Evolutionary conservation across 2,888 invertebrate species (phyloP), one percentile per base, ranked within the genome.

Genomic region (Amorpha juglandis): DNA sequence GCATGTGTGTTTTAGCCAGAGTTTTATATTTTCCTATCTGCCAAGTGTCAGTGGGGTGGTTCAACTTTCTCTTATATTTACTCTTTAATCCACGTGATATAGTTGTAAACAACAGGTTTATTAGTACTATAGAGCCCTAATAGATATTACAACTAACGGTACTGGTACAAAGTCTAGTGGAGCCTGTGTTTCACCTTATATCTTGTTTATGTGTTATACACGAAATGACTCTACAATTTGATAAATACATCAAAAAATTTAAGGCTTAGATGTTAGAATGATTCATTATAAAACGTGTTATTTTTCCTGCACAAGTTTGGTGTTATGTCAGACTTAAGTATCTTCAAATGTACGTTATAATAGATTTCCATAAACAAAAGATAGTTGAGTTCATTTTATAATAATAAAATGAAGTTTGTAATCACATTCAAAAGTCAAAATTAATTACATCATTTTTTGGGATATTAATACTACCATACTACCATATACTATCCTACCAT

Each of bases 41-140:
- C 67, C 68, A 72, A 74, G 70, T 79, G 78, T 74, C 80, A 76
- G 70, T 64, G 33, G 38, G 58, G 19, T 58, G 62, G 67, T 52
- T 70, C 53, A 77, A 82, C 82, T 82, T 82, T 82, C 82, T 81
- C 81, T 78, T 76, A 62, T 65, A 42, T 19, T 68, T 16, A 58
- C 68, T 66, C 64, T 68, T 62, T 65, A 68, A 64, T 70, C 65
- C 38, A 55, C 42, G 63, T 63, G n/a, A 65, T 67, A 21, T 58
- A 42, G 38, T 42, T 58, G 58, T 58, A 58, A 42, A 58, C 58
- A 58, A 51, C 12, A n/a, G 33, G n/a, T 38, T n/a, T 63, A 47
- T 50, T 63, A 27, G n/a, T 19, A n/a, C 35, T 19, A 33, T 8
- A 51, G 35, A 9, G 51, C 21, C n/a, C 16, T 35, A 38, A 38